A percentile compares a stretch with the other conserved stretches of the same genome.
Conservation (phyloP, 2,888 invertebrate genomes). For the Protophormia terraenovae region DNA sequence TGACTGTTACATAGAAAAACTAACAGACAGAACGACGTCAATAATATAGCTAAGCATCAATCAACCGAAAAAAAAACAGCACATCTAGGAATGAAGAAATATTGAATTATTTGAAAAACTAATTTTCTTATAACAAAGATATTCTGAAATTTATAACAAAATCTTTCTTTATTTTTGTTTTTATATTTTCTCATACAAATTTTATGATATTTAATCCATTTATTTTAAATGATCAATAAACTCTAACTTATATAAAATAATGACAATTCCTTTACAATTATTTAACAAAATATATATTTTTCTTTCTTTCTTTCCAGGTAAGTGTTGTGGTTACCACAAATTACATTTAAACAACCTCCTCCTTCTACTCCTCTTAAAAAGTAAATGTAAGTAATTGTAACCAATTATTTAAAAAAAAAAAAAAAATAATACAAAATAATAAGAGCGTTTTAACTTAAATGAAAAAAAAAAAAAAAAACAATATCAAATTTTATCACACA, state of each 20-base stretch:
- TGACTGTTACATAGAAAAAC: no score
- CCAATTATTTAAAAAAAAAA: slow-evolving; percentile 21
- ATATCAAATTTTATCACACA: slow-evolving; percentile 62
- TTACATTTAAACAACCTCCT: slow-evolving; percentile 31
- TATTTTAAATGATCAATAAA: not conserved
- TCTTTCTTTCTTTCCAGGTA: slow-evolving; percentile 59
- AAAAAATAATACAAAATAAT: slow-evolving; percentile 6
- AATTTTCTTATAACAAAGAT: no score
- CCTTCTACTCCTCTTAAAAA: slow-evolving; percentile 33
- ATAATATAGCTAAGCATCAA: not conserved
- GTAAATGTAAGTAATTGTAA: slow-evolving; percentile 63
- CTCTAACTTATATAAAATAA: not conserved
- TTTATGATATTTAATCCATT: not conserved
- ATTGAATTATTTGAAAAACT: no score
- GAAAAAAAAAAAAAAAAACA: slow-evolving; percentile 24
- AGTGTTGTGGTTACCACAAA: slow-evolving; percentile 57
- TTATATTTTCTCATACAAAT: no score
- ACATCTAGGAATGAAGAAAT: no score
- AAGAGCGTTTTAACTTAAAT: slow-evolving; percentile 31
- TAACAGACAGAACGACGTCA: not conserved
- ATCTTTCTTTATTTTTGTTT: no score
- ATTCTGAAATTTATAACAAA: no score
- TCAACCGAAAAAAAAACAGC: no score
- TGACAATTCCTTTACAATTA: slow-evolving; percentile 1
- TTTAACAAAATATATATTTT: slow-evolving; percentile 3